Evolutionary conservation across 2,888 invertebrate species (phyloP).

Genomic region (Meandrusa payeni): DNA sequence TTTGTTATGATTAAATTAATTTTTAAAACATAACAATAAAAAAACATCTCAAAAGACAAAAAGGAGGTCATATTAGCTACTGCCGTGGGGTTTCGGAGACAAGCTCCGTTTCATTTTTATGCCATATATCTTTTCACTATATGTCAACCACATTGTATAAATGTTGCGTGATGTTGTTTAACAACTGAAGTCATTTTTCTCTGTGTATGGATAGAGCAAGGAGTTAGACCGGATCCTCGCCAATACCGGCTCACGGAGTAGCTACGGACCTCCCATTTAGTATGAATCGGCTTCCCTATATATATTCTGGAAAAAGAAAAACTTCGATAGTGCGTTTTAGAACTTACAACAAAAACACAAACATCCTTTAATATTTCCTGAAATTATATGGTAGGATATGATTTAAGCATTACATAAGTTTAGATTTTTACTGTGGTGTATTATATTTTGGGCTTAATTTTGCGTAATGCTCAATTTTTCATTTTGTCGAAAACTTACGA

Average conservation of each 20-base stretch:
- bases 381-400: neutral
- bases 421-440: neutral
- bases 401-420: neutral
- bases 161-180: too few relatives aligned
- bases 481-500: neutral
- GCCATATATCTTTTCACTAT: too few relatives aligned
- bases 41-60: slow-evolving; percentile 35
- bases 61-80: slow-evolving; percentile 75
- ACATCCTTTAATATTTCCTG: neutral
- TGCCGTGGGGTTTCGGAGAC: too few relatives aligned
- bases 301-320: slow-evolving; percentile 38
- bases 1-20: too few relatives aligned
- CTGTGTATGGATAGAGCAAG: too few relatives aligned
- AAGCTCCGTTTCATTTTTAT: too few relatives aligned
- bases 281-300: slow-evolving; percentile 18
- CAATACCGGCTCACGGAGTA: slow-evolving; percentile 70
- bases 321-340: slow-evolving; percentile 60
- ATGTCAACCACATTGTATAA: too few relatives aligned
- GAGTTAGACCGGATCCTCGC: slow-evolving; percentile 70
- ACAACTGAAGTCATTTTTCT: too few relatives aligned
- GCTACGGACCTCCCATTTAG: slow-evolving; percentile 65
- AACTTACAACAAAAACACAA: slow-evolving; percentile 26
- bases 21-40: too few relatives aligned
- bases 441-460: neutral
- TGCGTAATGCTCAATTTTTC: slow-evolving; percentile 1